Evolutionary conservation across 2,113 vertebrate genomes (phyloP).

Genomic region (Pterophyllum scalare): DNA sequence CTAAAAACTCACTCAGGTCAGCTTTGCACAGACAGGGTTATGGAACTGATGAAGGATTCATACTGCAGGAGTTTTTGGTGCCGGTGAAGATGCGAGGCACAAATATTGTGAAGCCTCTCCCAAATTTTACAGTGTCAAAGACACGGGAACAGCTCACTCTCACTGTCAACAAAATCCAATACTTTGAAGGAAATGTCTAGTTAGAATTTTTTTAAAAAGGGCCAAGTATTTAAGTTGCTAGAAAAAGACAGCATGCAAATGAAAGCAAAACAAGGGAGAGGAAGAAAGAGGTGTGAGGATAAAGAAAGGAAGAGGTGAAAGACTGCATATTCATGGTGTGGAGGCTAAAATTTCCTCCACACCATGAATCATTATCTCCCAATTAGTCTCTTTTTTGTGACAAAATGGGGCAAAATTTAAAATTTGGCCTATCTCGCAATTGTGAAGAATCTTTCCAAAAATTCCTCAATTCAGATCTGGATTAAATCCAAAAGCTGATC

Average conservation of each 20-base stretch:
- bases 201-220: background rate
- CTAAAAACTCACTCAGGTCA: background rate
- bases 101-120: background rate
- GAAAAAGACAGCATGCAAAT: background rate
- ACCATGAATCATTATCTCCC: background rate
- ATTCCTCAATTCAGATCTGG: background rate
- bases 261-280: background rate
- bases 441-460: background rate
- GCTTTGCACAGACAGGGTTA: background rate
- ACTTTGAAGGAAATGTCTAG: background rate
- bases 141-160: background rate
- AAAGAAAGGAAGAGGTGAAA: background rate
- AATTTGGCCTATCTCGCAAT: background rate
- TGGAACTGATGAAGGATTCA: conserved; percentile 23
- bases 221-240: background rate
- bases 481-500: background rate
- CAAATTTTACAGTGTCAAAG: background rate
- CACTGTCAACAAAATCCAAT: background rate
- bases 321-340: background rate
- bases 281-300: background rate
- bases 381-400: conserved; percentile 5
- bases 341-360: background rate
- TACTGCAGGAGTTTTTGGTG: conserved; percentile 4
- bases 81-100: conserved; percentile 9
- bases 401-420: background rate